phyloP scores from a whole-genome alignment of 1,140 invertebrate species.

The Ceratina australensis region DNA sequence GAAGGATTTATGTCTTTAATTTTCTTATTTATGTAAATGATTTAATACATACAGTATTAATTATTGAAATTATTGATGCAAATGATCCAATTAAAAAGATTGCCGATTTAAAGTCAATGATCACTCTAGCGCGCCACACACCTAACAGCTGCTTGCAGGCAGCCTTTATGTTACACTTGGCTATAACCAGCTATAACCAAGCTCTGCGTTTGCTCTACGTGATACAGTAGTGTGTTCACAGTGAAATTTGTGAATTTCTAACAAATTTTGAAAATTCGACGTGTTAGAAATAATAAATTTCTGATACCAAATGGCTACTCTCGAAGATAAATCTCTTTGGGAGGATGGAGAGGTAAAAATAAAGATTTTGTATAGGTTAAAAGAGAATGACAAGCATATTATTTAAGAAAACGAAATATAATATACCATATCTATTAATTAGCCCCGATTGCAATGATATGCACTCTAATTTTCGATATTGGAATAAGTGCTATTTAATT shows the following conservation, averaged over 20 bases:
- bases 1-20: too few relatives aligned
- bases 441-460: neutral
- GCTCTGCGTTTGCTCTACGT: too few relatives aligned
- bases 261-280: neutral
- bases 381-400: constrained; percentile 72
- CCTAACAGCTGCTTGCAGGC: too few relatives aligned
- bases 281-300: neutral
- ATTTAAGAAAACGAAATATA: constrained; percentile 48
- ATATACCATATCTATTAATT: neutral
- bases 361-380: constrained; percentile 66
- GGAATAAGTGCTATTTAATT: neutral
- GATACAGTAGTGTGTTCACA: neutral
- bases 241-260: neutral
- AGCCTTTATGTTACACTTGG: too few relatives aligned
- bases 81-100: too few relatives aligned
- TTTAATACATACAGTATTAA: too few relatives aligned
- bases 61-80: too few relatives aligned
- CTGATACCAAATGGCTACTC: constrained; percentile 80
- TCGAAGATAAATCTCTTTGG: constrained; percentile 95
- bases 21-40: too few relatives aligned
- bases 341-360: constrained; percentile 88
- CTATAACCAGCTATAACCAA: too few relatives aligned
- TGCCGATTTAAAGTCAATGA: too few relatives aligned
- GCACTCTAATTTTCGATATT: neutral
- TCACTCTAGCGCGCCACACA: too few relatives aligned